phyloP scores from a whole-genome alignment of 2,797 vertebrate genomes.

The Notolepis coatsorum region DNA sequence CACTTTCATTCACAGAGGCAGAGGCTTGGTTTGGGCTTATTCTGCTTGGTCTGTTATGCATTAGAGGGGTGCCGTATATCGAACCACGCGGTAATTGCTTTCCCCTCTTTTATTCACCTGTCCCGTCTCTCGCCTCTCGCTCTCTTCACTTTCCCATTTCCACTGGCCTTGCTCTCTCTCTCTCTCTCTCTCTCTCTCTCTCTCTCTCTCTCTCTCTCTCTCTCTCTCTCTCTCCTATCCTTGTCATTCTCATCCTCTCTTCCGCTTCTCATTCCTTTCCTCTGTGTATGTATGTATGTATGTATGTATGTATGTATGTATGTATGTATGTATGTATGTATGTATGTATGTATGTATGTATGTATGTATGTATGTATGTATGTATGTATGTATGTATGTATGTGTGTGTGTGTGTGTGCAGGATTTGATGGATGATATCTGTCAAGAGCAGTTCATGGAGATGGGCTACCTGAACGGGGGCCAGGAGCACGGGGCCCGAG shows the following conservation, averaged over 20 bases:
- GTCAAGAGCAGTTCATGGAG: constrained; percentile 98
- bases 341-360: no score
- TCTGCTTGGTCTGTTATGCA: constrained; percentile 28
- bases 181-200: background rate
- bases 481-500: constrained; percentile 87
- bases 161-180: background rate
- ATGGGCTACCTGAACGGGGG: constrained; percentile 96
- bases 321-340: background rate
- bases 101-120: constrained; percentile 33
- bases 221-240: background rate
- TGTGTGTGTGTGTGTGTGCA: constrained; percentile 52
- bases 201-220: background rate
- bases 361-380: background rate
- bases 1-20: constrained; percentile 50
- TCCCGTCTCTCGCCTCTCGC: background rate
- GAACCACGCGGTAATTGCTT: constrained; percentile 43
- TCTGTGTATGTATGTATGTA: background rate
- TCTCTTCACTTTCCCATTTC: background rate
- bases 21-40: constrained; percentile 29
- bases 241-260: constrained; percentile 10
- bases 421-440: constrained; percentile 99
- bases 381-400: constrained; percentile 1
- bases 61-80: constrained; percentile 31
- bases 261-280: constrained; percentile 3
- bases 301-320: no score